Percentiles rank a stretch among this genome's conserved stretches.
phyloP scores from a whole-genome alignment of 2,888 invertebrate species.

The Chymomyza amoena region DNA sequence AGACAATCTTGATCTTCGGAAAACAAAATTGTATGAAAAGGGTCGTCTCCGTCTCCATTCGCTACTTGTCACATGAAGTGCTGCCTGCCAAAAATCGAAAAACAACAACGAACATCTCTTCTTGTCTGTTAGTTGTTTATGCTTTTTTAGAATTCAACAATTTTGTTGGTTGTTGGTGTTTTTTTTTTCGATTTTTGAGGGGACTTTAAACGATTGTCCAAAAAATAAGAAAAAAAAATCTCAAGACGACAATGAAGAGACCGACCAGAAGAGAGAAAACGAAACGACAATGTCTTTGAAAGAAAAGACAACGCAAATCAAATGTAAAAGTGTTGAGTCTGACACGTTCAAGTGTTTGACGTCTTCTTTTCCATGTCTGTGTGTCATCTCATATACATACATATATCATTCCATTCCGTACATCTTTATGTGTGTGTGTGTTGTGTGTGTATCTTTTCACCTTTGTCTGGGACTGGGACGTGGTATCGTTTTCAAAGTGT shows the following conservation, averaged over 20 bases:
- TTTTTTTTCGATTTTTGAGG: conserved; percentile 12
- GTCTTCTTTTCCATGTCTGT: conserved; percentile 7
- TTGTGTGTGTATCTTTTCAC: not conserved
- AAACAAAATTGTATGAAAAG: conserved; percentile 22
- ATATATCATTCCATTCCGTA: not conserved
- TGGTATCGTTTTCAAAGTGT: conserved; percentile 45
- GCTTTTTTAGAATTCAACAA: conserved; percentile 31
- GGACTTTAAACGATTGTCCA: conserved; percentile 30
- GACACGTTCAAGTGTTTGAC: conserved; percentile 46
- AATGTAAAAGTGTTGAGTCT: conserved; percentile 48
- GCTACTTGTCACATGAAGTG: not conserved
- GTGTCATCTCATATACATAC: not conserved
- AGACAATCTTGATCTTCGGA: not conserved
- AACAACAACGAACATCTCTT: conserved; percentile 15
- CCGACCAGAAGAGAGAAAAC: not conserved
- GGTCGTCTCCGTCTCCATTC: conserved; percentile 20
- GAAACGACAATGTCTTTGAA: not conserved
- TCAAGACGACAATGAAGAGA: not conserved
- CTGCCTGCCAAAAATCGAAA: conserved; percentile 5
- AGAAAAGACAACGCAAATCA: conserved; percentile 35
- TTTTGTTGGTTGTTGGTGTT: conserved; percentile 11
- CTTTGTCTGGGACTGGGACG: conserved; percentile 13
- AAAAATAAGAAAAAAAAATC: conserved; percentile 20
- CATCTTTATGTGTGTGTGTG: conserved; percentile 5
- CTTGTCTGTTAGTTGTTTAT: conserved; percentile 9